A percentile compares a stretch with the other conserved stretches of the same genome.
phyloP scores from a whole-genome alignment of 1,140 invertebrate species.

The Theocolax elegans region DNA sequence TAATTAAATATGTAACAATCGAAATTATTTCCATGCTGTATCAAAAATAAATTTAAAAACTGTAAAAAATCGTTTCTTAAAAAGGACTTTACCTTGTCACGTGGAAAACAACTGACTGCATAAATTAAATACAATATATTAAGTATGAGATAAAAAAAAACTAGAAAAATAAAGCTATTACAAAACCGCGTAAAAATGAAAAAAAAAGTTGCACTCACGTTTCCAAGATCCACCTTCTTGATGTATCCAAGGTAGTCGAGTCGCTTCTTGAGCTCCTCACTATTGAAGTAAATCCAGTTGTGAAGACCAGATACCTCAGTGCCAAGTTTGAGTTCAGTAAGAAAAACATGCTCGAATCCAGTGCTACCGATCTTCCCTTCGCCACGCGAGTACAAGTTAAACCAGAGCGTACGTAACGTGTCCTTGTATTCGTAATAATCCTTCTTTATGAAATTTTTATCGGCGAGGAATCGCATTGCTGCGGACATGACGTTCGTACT shows the following conservation, averaged over 20 bases:
- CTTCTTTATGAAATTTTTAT: constrained; percentile 64
- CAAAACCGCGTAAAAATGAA: no score
- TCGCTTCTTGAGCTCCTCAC: constrained; percentile 74
- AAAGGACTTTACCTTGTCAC: no score
- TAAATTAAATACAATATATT: no score
- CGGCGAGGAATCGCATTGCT: constrained; percentile 71
- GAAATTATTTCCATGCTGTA: no score
- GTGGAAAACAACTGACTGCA: no score
- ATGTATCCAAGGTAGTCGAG: constrained; percentile 86
- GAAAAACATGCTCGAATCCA: constrained; percentile 89
- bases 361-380: constrained; percentile 81
- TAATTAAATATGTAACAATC: no score
- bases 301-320: constrained; percentile 83
- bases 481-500: constrained; percentile 73
- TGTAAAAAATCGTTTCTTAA: no score
- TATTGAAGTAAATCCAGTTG: constrained; percentile 88
- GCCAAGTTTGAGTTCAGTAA: constrained; percentile 81
- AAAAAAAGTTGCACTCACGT: constrained; percentile 76
- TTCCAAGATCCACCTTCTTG: constrained; percentile 76
- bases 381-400: constrained; percentile 82
- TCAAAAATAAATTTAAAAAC: no score
- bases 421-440: constrained; percentile 74
- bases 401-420: constrained; percentile 81
- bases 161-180: no score
- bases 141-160: constrained; percentile 35